Percentiles rank a stretch among this genome's conserved stretches.
phyloP scores from a whole-genome alignment of 2,888 invertebrate genomes.

The Cataglyphis cursor region DNA sequence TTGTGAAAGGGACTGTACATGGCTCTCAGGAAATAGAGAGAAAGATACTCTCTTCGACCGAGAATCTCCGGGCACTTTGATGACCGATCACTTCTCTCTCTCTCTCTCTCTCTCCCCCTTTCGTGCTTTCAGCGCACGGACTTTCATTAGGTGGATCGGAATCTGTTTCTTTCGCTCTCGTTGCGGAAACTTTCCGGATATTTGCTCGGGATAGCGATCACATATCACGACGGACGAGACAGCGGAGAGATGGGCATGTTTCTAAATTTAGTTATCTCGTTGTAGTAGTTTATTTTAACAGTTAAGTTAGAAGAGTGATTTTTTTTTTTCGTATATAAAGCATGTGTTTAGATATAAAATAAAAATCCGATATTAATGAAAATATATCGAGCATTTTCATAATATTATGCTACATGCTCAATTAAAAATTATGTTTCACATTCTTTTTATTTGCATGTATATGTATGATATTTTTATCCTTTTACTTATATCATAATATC shows the following conservation, averaged over 20 bases:
- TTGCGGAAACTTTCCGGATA: constrained; percentile 60
- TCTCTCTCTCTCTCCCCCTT: not conserved
- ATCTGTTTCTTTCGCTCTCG: constrained; percentile 49
- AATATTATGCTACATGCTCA: not conserved
- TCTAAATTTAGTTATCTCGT: constrained; percentile 20
- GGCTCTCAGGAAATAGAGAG: constrained; percentile 36
- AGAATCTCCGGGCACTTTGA: constrained; percentile 57
- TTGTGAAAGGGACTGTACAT: constrained; percentile 39
- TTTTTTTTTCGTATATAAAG: not conserved
- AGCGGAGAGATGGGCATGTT: constrained; percentile 4
- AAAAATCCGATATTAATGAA: not conserved
- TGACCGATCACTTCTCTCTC: constrained; percentile 35
- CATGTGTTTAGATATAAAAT: not conserved
- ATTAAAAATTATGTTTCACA: not conserved
- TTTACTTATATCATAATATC: not conserved
- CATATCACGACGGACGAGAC: constrained; percentile 24
- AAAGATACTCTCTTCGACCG: constrained; percentile 41
- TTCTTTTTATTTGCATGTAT: not conserved
- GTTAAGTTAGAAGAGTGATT: not conserved
- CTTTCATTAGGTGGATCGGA: constrained; percentile 69
- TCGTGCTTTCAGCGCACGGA: constrained; percentile 43
- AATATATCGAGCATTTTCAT: not conserved
- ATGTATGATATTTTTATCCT: not conserved
- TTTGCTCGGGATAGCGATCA: constrained; percentile 31
- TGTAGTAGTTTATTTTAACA: constrained; percentile 11